Evolutionary conservation across 2,113 vertebrate genomes (phyloP).

Genomic region (Xyrauchen texanus): DNA sequence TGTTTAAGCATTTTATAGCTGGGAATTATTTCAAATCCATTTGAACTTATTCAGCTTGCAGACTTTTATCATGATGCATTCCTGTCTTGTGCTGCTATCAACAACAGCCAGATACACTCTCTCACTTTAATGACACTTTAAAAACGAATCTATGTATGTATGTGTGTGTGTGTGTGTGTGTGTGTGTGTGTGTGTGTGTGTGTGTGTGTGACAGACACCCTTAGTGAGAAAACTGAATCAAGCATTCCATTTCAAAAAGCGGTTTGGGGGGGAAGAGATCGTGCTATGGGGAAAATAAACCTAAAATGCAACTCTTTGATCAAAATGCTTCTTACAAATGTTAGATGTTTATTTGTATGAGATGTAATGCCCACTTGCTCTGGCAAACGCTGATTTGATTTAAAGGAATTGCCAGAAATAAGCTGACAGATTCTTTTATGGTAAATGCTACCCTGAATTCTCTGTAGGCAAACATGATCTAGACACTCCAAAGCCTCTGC

Average conservation of each 20-base stretch:
- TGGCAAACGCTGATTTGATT: constrained; percentile 28
- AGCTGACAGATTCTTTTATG: constrained; percentile 12
- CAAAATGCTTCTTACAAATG: constrained; percentile 19
- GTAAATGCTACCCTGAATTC: constrained; percentile 2
- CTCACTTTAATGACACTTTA: no score
- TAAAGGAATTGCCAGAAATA: constrained; percentile 33
- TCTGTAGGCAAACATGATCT: constrained; percentile 25
- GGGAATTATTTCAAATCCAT: not conserved
- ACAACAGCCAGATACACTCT: constrained; percentile 29
- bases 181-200: not conserved
- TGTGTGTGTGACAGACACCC: constrained; percentile 3
- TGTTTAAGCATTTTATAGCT: not conserved
- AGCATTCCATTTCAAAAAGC: constrained; percentile 13
- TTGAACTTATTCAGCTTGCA: constrained; percentile 16
- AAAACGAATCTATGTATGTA: no score
- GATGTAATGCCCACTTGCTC: not conserved
- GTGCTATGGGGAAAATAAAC: not conserved
- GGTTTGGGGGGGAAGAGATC: not conserved
- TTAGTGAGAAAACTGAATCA: constrained; percentile 22
- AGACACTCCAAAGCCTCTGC: constrained; percentile 35
- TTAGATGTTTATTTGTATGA: constrained; percentile 26
- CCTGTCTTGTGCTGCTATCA: constrained; percentile 32
- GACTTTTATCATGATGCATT: constrained; percentile 4
- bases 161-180: no score
- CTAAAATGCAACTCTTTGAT: constrained; percentile 15